Base-by-base conservation (phyloP, 2,888 invertebrate species). In the Drosophila mimetica region DNA sequence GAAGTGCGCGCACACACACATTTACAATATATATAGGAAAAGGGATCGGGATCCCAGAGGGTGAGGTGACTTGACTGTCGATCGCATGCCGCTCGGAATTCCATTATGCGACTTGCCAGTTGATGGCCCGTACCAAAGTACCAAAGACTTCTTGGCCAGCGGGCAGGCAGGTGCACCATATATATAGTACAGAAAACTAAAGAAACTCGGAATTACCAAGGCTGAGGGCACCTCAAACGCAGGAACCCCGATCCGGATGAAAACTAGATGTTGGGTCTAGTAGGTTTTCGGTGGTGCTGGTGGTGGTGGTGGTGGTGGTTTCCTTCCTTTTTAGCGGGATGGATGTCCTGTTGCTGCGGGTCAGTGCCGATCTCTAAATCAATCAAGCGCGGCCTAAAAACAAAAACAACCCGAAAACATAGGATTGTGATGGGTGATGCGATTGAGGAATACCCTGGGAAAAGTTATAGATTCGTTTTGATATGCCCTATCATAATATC, bases 341-440 rank as follows among this genome's bases (percentile, higher is more conserved):
- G 41, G 11, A 61, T 48, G 71, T 67, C 71, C 71, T 65, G 69
- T 60, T 55, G 66, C 61, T 80, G 83, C 80, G 79, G 77, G 80
- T 77, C 77, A 39, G 63, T 53, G 53, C 60, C 32, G 48, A 22
- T 59, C 73, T 77, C 81, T 89, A 89, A 90, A 90, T 90, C 90
- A 90, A 90, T 90, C 90, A 90, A 84, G 82, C 85, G 84, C 77
- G 77, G 30, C 77, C 79, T 11, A 30, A 20, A 44, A 54, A 14
- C n/a, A 58, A 65, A 77, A 67, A 59, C 73, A 86, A 77, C 73
- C 57, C 16, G n/a, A 46, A 36, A 50, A 37, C 11, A 18, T 20
- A 6, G 3, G 3, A 4, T 5, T 0, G 1, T 7, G 1, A 5
- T 7, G 1, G 3, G 0, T 8, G 11, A 28, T 28, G 0, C 7